Conservation (phyloP, 2,113 vertebrate species). For the Amphiprion ocellaris region DNA sequence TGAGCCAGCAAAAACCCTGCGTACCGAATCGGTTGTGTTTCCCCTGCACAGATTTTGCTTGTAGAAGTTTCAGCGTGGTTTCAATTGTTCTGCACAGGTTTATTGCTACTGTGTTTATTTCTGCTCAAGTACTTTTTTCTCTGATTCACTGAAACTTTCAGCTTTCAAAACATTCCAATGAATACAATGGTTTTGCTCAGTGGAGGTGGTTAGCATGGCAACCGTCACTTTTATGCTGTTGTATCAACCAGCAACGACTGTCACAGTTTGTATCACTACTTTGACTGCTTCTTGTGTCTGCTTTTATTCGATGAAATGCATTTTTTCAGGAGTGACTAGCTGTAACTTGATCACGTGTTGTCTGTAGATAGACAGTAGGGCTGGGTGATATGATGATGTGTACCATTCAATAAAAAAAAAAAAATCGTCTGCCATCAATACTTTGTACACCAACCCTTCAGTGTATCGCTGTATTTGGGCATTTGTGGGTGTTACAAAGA, state of each 20-base stretch:
- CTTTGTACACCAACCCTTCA: too few relatives aligned
- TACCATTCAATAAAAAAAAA: not conserved
- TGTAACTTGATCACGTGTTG: not conserved
- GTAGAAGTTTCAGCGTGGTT: conserved; percentile 29
- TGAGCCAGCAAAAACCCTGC: too few relatives aligned
- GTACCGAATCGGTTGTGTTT: not conserved
- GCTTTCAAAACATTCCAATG: conserved; percentile 29
- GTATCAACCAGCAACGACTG: not conserved
- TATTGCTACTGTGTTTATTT: conserved; percentile 13
- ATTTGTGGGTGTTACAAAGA: too few relatives aligned
- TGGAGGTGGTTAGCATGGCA: conserved; percentile 27
- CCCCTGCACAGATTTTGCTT: conserved; percentile 34
- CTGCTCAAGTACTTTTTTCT: conserved; percentile 8
- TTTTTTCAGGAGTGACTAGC: not conserved
- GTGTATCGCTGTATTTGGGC: too few relatives aligned
- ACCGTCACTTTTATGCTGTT: conserved; percentile 19
- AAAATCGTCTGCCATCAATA: too few relatives aligned
- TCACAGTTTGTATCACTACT: conserved; percentile 32
- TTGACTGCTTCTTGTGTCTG: conserved; percentile 36
- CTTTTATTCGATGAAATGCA: conserved; percentile 8
- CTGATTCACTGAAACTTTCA: conserved; percentile 29
- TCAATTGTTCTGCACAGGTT: conserved; percentile 27
- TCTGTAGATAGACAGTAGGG: conserved; percentile 3
- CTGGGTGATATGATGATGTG: conserved; percentile 19
- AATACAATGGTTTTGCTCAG: conserved; percentile 22